A percentile compares a stretch with the other conserved stretches of the same genome.
These are phyloP conservation scores for Dendrocopos noguchii DNA, from an alignment of 2,113 vertebrate genomes.

Conservation along the genomic window DNA sequence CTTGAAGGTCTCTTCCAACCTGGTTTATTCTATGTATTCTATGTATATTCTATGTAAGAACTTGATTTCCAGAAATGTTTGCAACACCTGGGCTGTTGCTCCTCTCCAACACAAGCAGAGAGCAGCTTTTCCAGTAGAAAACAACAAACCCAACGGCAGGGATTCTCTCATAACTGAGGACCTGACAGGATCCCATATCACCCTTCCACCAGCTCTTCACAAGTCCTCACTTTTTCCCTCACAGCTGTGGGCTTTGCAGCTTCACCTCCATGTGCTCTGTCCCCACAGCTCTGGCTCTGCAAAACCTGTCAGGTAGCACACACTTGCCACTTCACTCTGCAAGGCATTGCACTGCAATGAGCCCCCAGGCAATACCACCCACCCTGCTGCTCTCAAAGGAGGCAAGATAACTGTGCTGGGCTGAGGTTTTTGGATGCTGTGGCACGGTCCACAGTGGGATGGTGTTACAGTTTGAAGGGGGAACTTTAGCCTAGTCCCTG, in stretches of 20 bases:
- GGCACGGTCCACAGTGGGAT: too few species aligned
- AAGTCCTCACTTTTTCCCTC: not conserved
- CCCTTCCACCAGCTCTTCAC: not conserved
- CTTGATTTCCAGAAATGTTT: not conserved
- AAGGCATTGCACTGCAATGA: not conserved
- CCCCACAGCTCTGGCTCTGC: not conserved
- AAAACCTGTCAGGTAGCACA: fast-evolving
- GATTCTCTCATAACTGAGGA: not conserved
- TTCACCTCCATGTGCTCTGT: not conserved
- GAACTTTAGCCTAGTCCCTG: too few species aligned
- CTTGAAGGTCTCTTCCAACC: too few species aligned
- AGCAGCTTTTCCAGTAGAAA: not conserved
- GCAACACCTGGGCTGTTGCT: not conserved
- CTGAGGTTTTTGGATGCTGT: not conserved
- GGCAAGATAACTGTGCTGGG: fast-evolving
- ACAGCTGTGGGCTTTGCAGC: not conserved
- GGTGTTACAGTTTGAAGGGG: too few species aligned
- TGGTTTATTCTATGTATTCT: too few species aligned
- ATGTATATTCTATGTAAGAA: too few species aligned
- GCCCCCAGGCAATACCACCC: fast-evolving
- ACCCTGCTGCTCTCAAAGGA: not conserved
- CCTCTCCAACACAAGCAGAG: fast-evolving
- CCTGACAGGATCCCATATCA: not conserved
- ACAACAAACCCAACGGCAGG: fast-evolving
- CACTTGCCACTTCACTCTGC: fast-evolving